Evolutionary conservation across 2,888 invertebrate genomes (phyloP).

Genomic region (Chrysolina haemoptera): DNA sequence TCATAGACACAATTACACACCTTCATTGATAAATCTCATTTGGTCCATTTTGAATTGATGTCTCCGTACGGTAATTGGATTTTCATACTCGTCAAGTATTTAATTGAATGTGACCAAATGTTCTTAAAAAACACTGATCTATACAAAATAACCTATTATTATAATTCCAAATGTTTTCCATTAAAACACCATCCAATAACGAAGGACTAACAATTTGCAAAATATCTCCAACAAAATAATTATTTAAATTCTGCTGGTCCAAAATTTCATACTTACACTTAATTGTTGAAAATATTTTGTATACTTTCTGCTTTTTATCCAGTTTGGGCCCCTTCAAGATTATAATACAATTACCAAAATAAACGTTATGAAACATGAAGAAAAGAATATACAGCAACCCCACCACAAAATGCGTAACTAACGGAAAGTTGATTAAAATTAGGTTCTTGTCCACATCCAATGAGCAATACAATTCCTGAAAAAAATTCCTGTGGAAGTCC

Average conservation of each 20-base stretch:
- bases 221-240: conserved; percentile 51
- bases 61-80: neutral
- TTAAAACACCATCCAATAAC: conserved; percentile 45
- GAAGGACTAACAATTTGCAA: conserved; percentile 52
- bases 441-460: conserved; percentile 54
- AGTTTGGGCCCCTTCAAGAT: conserved; percentile 46
- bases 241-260: conserved; percentile 10
- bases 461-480: conserved; percentile 49
- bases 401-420: conserved; percentile 64
- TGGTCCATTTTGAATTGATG: conserved; percentile 5
- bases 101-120: conserved; percentile 24
- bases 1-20: too few relatives aligned
- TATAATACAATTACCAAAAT: conserved; percentile 54
- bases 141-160: conserved; percentile 50
- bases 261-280: conserved; percentile 39
- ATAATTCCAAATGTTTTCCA: conserved; percentile 52
- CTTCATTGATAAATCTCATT: neutral
- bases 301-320: conserved; percentile 24
- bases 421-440: conserved; percentile 61
- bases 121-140: conserved; percentile 31
- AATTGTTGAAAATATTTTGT: conserved; percentile 46
- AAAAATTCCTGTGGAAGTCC: conserved; percentile 57
- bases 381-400: conserved; percentile 62
- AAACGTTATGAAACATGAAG: conserved; percentile 56
- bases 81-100: conserved; percentile 4